phyloP scores from a whole-genome alignment of 2,797 vertebrate genomes.

The Schizopygopsis pylzovi region DNA sequence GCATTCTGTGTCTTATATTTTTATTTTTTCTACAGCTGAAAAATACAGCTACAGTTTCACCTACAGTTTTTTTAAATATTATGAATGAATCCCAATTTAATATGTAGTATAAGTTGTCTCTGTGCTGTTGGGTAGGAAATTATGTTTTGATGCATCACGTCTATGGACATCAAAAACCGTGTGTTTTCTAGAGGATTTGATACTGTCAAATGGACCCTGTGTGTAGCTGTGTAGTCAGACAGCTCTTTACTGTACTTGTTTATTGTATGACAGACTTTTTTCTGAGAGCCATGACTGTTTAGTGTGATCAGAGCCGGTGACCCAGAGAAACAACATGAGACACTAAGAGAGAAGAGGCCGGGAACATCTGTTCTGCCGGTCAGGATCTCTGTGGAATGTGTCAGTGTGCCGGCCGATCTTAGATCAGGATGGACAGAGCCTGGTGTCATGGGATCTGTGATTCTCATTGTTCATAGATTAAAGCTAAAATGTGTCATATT shows the following conservation, averaged over 20 bases:
- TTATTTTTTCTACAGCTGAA: background rate
- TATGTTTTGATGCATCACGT: background rate
- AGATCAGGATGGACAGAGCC: slow-evolving; percentile 8
- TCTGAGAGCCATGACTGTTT: background rate
- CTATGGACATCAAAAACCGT: background rate
- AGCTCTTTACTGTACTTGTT: slow-evolving; percentile 62
- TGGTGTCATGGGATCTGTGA: background rate
- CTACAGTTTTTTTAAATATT: background rate
- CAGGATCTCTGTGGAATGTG: slow-evolving; percentile 35
- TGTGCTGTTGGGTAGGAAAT: background rate
- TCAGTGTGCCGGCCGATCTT: background rate
- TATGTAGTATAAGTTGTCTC: background rate
- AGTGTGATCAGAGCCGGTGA: slow-evolving; percentile 28
- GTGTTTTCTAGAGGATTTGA: background rate
- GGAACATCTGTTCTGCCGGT: slow-evolving; percentile 8
- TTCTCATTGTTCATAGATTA: background rate
- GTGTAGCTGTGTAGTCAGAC: slow-evolving; percentile 57
- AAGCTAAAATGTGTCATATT: background rate
- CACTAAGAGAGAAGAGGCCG: slow-evolving; percentile 68
- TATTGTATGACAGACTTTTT: background rate
- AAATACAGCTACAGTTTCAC: background rate
- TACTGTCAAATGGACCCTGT: background rate
- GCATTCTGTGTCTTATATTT: too few species aligned
- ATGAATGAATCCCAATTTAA: background rate
- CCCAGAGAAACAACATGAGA: slow-evolving; percentile 47